Conservation (phyloP, 37 sponge, comb jelly and placozoan genomes). For the Ephydatia muelleri region DNA sequence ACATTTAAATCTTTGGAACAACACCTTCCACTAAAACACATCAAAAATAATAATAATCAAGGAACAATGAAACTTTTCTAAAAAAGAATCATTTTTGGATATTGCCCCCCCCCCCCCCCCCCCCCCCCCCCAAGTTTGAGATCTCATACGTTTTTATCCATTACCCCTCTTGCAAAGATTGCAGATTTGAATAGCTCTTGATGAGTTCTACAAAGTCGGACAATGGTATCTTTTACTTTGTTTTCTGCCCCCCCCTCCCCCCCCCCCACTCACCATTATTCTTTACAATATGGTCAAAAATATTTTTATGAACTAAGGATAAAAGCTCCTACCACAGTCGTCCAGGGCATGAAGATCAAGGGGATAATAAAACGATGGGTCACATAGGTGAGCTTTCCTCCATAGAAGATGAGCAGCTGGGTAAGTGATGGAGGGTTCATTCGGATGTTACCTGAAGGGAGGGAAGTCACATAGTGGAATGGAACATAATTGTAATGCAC, state of each 20-base stretch:
- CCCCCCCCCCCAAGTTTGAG: too few species aligned
- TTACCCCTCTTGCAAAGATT: too few species aligned
- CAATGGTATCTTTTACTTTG: too few species aligned
- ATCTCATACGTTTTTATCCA: too few species aligned
- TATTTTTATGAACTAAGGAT: not conserved
- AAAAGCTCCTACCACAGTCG: constrained; percentile 39
- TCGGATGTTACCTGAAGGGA: constrained; percentile 70
- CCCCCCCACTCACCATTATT: not conserved
- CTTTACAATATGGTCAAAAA: not conserved
- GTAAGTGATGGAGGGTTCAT: constrained; percentile 54
- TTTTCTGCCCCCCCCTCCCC: not conserved
- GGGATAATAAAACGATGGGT: constrained; percentile 73
- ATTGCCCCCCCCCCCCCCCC: too few species aligned
- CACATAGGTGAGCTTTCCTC: constrained; percentile 72
- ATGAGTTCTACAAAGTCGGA: too few species aligned
- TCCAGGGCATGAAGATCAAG: constrained; percentile 71
- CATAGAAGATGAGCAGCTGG: constrained; percentile 71
- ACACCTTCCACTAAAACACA: too few species aligned
- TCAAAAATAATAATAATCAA: too few species aligned
- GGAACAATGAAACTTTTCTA: too few species aligned
- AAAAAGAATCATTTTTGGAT: too few species aligned
- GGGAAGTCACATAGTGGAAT: not conserved
- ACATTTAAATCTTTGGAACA: too few species aligned
- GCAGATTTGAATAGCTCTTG: too few species aligned
- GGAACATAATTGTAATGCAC: constrained; percentile 31